These are phyloP conservation scores for Gandaritis pyraliata DNA, from an alignment of 2,888 invertebrate species.

Conservation along the genomic window DNA sequence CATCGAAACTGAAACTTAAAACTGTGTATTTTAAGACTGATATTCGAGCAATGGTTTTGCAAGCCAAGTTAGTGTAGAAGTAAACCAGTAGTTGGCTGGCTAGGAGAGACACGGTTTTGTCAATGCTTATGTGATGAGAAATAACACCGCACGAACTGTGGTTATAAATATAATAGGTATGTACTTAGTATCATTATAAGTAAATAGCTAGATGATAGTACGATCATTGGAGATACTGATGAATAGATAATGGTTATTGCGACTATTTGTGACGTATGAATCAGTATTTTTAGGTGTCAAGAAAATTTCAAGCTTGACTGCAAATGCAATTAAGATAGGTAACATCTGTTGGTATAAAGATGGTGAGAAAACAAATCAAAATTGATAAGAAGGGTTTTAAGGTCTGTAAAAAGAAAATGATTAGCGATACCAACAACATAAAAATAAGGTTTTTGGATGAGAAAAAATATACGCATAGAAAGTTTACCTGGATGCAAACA, in stretches of 20 bases:
- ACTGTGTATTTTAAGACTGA: neutral
- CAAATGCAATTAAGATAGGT: neutral
- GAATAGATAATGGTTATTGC: neutral
- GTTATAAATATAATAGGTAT: neutral
- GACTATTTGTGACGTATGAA: neutral
- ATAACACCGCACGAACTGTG: neutral
- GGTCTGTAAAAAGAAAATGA: no score
- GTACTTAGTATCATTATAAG: neutral
- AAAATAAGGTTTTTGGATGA: no score
- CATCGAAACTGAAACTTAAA: slow-evolving; percentile 4
- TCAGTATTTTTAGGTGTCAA: neutral
- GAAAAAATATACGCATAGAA: no score
- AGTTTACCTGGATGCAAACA: neutral
- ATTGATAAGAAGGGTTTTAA: no score
- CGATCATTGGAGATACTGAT: neutral
- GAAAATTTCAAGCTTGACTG: neutral
- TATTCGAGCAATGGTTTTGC: neutral
- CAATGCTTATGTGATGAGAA: slow-evolving; percentile 12
- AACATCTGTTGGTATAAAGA: neutral
- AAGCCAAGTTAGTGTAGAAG: neutral
- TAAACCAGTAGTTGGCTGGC: neutral
- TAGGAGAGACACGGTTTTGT: slow-evolving; percentile 1
- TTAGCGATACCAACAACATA: no score
- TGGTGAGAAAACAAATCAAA: neutral
- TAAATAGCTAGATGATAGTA: neutral